phyloP scores from a whole-genome alignment of 1,140 invertebrate species.

The Hyles euphorbiae region DNA sequence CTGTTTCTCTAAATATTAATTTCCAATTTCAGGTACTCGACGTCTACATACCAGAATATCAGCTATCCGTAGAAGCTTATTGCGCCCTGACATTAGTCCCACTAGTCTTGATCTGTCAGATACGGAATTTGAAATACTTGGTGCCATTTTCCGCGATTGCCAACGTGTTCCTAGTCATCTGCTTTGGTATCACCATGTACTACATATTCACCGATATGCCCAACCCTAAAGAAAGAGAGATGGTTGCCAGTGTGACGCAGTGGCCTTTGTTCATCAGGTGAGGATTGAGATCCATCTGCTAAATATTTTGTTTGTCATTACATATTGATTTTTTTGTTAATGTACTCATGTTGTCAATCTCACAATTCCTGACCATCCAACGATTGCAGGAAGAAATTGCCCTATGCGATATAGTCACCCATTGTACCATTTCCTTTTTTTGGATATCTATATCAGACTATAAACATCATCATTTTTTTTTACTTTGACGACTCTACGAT shows the following conservation, averaged over 20 bases:
- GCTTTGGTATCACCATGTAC: conserved; percentile 82
- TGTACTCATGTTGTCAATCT: too few relatives aligned
- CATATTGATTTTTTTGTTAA: too few relatives aligned
- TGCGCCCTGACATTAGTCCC: conserved; percentile 78
- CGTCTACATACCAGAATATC: conserved; percentile 46
- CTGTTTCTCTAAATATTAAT: not conserved
- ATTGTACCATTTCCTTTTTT: too few relatives aligned
- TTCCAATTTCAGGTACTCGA: conserved; percentile 62
- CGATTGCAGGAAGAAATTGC: too few relatives aligned
- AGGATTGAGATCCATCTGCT: conserved; percentile 4
- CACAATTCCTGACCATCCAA: too few relatives aligned
- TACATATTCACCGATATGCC: conserved; percentile 80
- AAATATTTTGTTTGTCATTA: not conserved
- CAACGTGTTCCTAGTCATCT: conserved; percentile 80
- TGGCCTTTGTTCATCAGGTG: conserved; percentile 82
- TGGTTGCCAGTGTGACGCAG: conserved; percentile 65
- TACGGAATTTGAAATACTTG: conserved; percentile 83
- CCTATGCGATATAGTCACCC: too few relatives aligned
- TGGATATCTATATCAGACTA: too few relatives aligned
- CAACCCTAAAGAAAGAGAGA: conserved; percentile 66
- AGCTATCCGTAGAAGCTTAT: conserved; percentile 68
- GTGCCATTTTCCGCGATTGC: conserved; percentile 86
- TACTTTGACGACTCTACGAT: too few relatives aligned
- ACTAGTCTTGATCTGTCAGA: conserved; percentile 78
- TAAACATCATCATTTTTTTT: too few relatives aligned